phyloP scores from a whole-genome alignment of 1,140 invertebrate species.

The Rhyzopertha dominica region DNA sequence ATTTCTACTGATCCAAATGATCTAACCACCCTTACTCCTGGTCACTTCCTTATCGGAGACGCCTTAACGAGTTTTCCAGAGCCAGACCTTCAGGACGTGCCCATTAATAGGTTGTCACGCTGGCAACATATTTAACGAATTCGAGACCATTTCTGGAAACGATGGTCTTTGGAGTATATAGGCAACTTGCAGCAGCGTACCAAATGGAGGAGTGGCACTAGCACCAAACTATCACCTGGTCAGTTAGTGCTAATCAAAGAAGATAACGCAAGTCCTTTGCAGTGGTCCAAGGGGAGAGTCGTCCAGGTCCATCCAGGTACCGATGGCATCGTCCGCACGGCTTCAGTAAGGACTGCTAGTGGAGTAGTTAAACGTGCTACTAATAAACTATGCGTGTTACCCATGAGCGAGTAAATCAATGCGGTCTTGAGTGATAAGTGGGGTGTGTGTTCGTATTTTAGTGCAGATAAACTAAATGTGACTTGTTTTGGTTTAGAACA shows the following conservation, averaged over 20 bases:
- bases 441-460: too few relatives aligned
- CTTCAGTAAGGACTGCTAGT: constrained; percentile 16
- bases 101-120: constrained; percentile 19
- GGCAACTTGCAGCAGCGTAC: constrained; percentile 27
- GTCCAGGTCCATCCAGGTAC: constrained; percentile 24
- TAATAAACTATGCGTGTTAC: constrained; percentile 11
- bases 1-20: constrained; percentile 32
- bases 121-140: constrained; percentile 30
- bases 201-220: constrained; percentile 30
- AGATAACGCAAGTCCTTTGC: constrained; percentile 22
- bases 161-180: constrained; percentile 40
- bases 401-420: too few relatives aligned
- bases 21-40: constrained; percentile 29
- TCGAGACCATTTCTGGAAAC: constrained; percentile 35
- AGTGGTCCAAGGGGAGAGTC: constrained; percentile 33
- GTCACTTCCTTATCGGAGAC: constrained; percentile 42
- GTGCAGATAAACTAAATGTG: too few relatives aligned
- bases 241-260: constrained; percentile 27
- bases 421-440: too few relatives aligned
- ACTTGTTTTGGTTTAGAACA: too few relatives aligned
- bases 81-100: constrained; percentile 1
- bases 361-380: constrained; percentile 10
- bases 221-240: not conserved
- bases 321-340: constrained; percentile 25
- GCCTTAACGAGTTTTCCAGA: constrained; percentile 17